A percentile compares a stretch with the other conserved stretches of the same genome.
These are phyloP conservation scores for Eufriesea mexicana DNA, from an alignment of 1,140 invertebrate species.

Conservation along the genomic window DNA sequence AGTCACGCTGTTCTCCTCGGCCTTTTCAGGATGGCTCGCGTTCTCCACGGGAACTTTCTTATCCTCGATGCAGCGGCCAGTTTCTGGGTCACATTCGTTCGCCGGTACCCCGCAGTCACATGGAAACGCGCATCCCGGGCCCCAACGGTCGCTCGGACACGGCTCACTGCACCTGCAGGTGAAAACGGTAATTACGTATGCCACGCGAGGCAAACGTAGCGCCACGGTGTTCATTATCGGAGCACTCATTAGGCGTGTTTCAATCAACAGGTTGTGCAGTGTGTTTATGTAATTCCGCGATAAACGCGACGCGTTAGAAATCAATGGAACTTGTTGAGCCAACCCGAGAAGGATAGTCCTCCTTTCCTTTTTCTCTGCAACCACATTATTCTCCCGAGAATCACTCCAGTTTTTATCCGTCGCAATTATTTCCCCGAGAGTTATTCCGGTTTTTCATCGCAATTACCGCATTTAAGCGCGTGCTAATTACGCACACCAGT, in stretches of 20 bases:
- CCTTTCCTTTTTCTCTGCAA: neutral
- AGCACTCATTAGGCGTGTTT: neutral
- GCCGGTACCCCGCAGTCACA: constrained; percentile 65
- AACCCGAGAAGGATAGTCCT: no score
- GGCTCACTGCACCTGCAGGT: constrained; percentile 71
- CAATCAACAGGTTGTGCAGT: constrained; percentile 18
- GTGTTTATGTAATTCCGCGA: neutral
- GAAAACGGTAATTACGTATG: constrained; percentile 8
- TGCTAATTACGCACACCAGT: no score
- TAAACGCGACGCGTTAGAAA: neutral
- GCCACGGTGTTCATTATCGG: neutral
- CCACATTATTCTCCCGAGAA: neutral
- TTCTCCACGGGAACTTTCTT: constrained; percentile 4
- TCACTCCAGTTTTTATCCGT: neutral
- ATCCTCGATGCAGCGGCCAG: constrained; percentile 70
- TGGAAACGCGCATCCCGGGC: constrained; percentile 61
- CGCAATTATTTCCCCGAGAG: neutral
- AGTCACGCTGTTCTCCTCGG: neutral
- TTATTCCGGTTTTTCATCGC: neutral
- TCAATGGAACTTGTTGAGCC: constrained; percentile 4
- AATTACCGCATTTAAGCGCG: neutral
- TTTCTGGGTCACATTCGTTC: constrained; percentile 70
- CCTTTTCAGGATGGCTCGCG: neutral
- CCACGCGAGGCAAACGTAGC: neutral
- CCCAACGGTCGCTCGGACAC: constrained; percentile 73